A percentile compares a stretch with the other conserved stretches of the same genome.
phyloP scores from a whole-genome alignment of 1,140 invertebrate genomes.

The Teleopsis dalmanni region DNA sequence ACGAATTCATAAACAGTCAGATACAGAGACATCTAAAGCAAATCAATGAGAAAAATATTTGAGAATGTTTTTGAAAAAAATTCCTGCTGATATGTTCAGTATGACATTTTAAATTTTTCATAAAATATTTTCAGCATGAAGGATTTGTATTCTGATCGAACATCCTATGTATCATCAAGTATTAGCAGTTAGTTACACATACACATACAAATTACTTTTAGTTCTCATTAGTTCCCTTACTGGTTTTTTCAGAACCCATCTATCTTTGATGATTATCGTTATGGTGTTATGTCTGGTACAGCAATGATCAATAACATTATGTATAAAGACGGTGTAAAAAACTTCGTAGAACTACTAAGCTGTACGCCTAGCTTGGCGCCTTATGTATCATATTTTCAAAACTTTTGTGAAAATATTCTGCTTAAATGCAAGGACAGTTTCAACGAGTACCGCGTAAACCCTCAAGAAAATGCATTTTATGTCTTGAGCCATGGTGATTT shows the following conservation, averaged over 20 bases:
- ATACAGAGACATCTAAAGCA: too few relatives aligned
- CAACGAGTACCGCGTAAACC: constrained; percentile 16
- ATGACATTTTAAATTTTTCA: too few relatives aligned
- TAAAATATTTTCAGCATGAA: too few relatives aligned
- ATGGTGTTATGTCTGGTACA: constrained; percentile 15
- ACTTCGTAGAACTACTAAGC: constrained; percentile 19
- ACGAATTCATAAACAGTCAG: too few relatives aligned
- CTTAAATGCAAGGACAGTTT: not conserved
- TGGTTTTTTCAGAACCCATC: constrained; percentile 13
- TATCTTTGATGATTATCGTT: constrained; percentile 14
- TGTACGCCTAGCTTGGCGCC: not conserved
- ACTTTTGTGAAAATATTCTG: constrained; percentile 17
- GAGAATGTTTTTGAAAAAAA: too few relatives aligned
- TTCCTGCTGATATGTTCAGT: too few relatives aligned
- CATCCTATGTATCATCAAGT: too few relatives aligned
- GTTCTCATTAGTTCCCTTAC: too few relatives aligned
- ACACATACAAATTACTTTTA: too few relatives aligned
- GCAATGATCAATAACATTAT: constrained; percentile 9
- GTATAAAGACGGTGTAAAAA: constrained; percentile 15
- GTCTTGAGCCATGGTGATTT: constrained; percentile 30
- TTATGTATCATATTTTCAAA: constrained; percentile 17
- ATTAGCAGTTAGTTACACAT: too few relatives aligned
- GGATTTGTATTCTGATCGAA: too few relatives aligned
- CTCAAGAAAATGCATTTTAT: constrained; percentile 15
- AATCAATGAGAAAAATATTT: too few relatives aligned